phyloP scores from a whole-genome alignment of 2,113 vertebrate species.

The Isurus oxyrinchus region DNA sequence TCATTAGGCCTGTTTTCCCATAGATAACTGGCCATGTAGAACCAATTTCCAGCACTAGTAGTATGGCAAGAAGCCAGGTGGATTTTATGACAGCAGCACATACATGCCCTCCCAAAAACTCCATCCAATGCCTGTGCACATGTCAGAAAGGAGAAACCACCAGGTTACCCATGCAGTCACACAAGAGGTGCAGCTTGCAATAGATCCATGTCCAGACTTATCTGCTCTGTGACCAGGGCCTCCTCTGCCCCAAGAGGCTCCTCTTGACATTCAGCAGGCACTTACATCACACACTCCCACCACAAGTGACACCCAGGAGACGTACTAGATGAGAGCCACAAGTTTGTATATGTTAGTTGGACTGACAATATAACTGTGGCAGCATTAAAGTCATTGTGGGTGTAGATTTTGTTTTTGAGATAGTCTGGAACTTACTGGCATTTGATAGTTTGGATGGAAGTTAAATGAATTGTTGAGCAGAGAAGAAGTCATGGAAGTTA shows the following conservation, averaged over 20 bases:
- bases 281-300: neutral
- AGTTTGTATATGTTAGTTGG: neutral
- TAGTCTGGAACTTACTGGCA: neutral
- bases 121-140: neutral
- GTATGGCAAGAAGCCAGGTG: neutral
- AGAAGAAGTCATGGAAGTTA: neutral
- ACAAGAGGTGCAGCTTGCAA: neutral
- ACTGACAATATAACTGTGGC: neutral
- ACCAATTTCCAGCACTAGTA: neutral
- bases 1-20: neutral
- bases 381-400: neutral
- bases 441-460: neutral
- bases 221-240: neutral
- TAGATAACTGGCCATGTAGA: neutral
- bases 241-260: neutral
- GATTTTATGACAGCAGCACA: neutral
- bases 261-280: neutral
- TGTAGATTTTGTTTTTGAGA: neutral
- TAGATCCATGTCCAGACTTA: neutral
- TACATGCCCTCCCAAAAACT: neutral
- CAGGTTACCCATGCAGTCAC: neutral
- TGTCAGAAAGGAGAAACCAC: neutral
- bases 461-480: neutral
- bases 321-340: neutral
- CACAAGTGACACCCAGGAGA: neutral